Percentiles rank a stretch among this genome's conserved stretches.
phyloP scores from a whole-genome alignment of 2,888 invertebrate genomes.

The Drosophila hamatofila region DNA sequence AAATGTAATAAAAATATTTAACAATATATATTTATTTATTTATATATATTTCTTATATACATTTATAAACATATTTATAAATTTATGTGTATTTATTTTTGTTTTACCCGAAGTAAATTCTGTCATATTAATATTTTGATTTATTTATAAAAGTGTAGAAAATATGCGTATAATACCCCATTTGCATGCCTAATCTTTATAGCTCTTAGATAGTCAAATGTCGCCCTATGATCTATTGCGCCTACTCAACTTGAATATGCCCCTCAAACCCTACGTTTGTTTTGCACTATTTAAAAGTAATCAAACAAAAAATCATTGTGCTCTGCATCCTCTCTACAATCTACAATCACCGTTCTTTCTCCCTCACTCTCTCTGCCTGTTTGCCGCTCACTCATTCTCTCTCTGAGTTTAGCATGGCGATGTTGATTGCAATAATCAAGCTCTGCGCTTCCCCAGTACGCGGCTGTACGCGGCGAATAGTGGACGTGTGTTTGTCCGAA shows the following conservation, averaged over 20 bases:
- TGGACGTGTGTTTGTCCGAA: slow-evolving; percentile 25
- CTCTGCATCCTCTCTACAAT: background rate
- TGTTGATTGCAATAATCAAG: background rate
- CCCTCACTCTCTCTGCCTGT: background rate
- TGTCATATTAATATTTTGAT: too few relatives aligned
- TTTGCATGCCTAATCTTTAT: background rate
- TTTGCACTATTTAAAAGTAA: background rate
- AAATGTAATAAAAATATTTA: background rate
- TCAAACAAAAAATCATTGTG: background rate
- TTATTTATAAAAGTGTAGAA: background rate
- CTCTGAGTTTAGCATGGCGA: background rate
- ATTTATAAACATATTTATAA: too few relatives aligned
- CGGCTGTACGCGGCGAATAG: slow-evolving; percentile 9
- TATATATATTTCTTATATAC: background rate
- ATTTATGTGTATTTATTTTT: background rate
- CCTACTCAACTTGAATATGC: background rate
- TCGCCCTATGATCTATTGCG: background rate
- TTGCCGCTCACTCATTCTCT: background rate
- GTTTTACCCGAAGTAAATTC: too few relatives aligned
- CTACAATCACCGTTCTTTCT: background rate
- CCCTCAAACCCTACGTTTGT: background rate
- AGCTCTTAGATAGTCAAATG: background rate
- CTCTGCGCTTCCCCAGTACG: slow-evolving; percentile 17
- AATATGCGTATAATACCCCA: background rate
- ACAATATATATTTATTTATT: background rate